phyloP scores from a whole-genome alignment of 1,140 invertebrate genomes.

The Heliconius melpomene region DNA sequence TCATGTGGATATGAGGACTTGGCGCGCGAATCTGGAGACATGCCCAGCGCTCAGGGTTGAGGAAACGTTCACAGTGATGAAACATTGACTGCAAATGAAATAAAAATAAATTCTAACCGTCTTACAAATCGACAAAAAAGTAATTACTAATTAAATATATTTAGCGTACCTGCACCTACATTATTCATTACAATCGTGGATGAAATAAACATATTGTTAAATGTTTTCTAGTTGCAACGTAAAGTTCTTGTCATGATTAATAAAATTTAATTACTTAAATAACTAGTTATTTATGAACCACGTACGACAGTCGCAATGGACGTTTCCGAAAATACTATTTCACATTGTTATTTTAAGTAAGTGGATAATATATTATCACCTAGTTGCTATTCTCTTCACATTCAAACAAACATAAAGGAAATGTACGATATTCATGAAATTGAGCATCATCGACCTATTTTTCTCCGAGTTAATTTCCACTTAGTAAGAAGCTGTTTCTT shows the following conservation, averaged over 20 bases:
- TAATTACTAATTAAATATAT: not conserved
- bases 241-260: not conserved
- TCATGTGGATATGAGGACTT: constrained; percentile 34
- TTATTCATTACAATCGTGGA: not conserved
- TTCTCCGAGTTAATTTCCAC: constrained; percentile 30
- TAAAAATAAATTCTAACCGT: not conserved
- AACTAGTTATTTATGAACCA: constrained; percentile 13
- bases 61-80: not conserved
- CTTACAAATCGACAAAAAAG: not conserved
- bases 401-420: constrained; percentile 33
- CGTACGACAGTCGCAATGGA: not conserved
- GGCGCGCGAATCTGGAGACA: constrained; percentile 35
- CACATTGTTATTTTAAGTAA: constrained; percentile 39
- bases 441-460: constrained; percentile 34
- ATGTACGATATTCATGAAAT: constrained; percentile 41
- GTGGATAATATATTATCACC: constrained; percentile 40
- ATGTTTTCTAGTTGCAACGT: not conserved
- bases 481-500: constrained; percentile 13
- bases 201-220: not conserved
- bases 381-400: constrained; percentile 35
- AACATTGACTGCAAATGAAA: not conserved
- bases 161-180: not conserved
- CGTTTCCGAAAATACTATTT: constrained; percentile 29
- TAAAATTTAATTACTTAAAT: not conserved
- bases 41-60: constrained; percentile 30